phyloP scores from a whole-genome alignment of 2,113 vertebrate species.

The Callocephalon fimbriatum region DNA sequence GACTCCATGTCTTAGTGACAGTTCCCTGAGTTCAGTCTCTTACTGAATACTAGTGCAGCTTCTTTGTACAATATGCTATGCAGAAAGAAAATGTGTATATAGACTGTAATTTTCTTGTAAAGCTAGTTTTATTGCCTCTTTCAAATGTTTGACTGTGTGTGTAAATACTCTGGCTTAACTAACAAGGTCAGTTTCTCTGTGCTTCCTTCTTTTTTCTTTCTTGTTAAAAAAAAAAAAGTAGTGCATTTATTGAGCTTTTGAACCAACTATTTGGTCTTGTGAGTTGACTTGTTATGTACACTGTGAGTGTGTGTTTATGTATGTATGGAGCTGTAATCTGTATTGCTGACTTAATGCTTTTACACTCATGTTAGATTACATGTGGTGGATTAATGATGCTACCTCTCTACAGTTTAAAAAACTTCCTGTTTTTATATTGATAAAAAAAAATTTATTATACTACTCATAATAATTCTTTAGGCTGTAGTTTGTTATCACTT shows the following conservation, averaged over 20 bases:
- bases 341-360: not conserved
- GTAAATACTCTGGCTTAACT: not conserved
- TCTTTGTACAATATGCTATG: not conserved
- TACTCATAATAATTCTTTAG: not conserved
- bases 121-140: not conserved
- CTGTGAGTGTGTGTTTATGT: not conserved
- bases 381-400: not conserved
- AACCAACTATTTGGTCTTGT: accelerated
- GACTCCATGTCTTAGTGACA: not conserved
- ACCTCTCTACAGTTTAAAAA: not conserved
- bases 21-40: not conserved
- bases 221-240: not conserved
- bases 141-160: not conserved
- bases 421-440: not conserved
- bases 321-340: not conserved
- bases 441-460: not conserved
- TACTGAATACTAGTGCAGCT: not conserved
- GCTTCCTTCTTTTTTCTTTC: not conserved
- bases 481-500: not conserved
- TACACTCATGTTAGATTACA: not conserved
- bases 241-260: not conserved
- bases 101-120: not conserved
- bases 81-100: not conserved
- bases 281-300: not conserved
- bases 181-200: not conserved